These are phyloP conservation scores for Plectrocnemia conspersa DNA, from an alignment of 1,140 invertebrate genomes.

Conservation along the genomic window DNA sequence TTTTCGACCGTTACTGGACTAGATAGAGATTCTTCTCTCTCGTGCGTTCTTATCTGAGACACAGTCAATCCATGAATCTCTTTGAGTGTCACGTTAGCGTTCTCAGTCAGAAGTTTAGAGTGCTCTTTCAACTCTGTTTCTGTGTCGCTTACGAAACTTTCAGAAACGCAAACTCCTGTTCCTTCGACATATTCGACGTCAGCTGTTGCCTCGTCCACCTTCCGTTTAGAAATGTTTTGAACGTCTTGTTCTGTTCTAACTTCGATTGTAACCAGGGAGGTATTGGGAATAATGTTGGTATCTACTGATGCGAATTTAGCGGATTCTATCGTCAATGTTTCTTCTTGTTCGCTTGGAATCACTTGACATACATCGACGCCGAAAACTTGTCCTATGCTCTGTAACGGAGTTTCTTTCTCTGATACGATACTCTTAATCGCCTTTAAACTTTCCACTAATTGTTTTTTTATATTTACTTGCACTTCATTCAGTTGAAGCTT, in stretches of 20 bases:
- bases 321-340: constrained; percentile 33
- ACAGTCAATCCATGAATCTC: constrained; percentile 48
- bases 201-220: constrained; percentile 37
- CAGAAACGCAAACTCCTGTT: constrained; percentile 36
- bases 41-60: constrained; percentile 47
- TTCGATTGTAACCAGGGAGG: constrained; percentile 36
- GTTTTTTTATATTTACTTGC: constrained; percentile 45
- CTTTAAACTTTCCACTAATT: constrained; percentile 49
- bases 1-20: not conserved
- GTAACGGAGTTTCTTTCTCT: constrained; percentile 43
- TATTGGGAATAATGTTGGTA: constrained; percentile 36
- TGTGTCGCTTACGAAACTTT: constrained; percentile 41
- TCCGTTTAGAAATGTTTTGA: constrained; percentile 25
- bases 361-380: constrained; percentile 31
- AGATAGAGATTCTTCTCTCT: constrained; percentile 40
- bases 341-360: constrained; percentile 35
- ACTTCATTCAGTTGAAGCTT: constrained; percentile 34
- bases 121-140: constrained; percentile 27
- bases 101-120: constrained; percentile 37
- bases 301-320: constrained; percentile 35
- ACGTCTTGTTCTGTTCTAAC: constrained; percentile 36
- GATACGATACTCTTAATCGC: constrained; percentile 43
- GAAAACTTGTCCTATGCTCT: constrained; percentile 19
- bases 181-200: constrained; percentile 39
- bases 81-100: constrained; percentile 44